Conservation (phyloP, 1,140 invertebrate genomes). For the Myzus persicae region DNA sequence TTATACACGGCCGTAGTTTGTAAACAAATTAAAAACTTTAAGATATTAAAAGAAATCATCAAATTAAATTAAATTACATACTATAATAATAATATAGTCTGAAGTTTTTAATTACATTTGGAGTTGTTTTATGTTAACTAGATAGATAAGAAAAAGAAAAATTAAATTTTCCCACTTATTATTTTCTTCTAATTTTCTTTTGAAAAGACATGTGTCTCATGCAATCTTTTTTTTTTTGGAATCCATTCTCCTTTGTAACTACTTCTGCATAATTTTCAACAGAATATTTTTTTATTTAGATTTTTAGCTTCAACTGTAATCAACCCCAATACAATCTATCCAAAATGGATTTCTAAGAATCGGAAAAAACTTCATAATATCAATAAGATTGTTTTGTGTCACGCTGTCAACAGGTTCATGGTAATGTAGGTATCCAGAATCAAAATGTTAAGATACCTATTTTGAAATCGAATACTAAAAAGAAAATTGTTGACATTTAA, state of each 20-base stretch:
- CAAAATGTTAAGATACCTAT: neutral
- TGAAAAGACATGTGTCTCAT: neutral
- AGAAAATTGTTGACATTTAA: neutral
- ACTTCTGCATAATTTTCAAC: neutral
- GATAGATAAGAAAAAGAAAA: neutral
- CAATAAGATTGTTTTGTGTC: neutral
- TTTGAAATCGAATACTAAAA: neutral
- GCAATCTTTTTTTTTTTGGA: neutral
- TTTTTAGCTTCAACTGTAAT: neutral
- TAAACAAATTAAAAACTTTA: slow-evolving; percentile 32
- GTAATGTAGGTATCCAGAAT: neutral
- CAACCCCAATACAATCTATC: neutral
- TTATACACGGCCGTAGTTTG: neutral
- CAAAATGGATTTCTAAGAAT: neutral
- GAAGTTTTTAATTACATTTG: slow-evolving; percentile 10
- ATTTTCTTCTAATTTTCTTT: neutral
- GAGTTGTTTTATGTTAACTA: neutral
- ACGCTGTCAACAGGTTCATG: neutral
- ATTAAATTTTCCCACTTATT: neutral
- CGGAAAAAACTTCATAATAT: neutral
- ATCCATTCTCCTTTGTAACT: neutral
- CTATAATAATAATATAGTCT: neutral
- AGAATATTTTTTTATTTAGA: neutral
- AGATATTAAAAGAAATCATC: slow-evolving; percentile 11
- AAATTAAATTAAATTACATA: neutral